Evolutionary conservation across 2,113 vertebrate genomes (phyloP), one percentile per base, ranked within the genome.

Genomic region (Condylura cristata): DNA sequence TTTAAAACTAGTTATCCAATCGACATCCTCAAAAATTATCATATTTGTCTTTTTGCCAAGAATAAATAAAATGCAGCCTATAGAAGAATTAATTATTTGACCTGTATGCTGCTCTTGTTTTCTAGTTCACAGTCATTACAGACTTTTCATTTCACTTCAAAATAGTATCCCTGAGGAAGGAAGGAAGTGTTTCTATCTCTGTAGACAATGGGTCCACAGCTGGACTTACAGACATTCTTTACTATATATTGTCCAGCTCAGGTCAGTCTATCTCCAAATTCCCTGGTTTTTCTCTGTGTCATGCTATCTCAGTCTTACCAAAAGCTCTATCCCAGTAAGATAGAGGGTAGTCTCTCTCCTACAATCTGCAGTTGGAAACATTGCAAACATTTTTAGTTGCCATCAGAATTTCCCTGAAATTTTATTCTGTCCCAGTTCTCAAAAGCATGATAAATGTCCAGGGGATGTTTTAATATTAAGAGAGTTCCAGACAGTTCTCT

Each of bases 141-240:
- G 70, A 72, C 58, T 81, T 94, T 41, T 86, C 46, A 44, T 88
- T 88, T 94, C 87, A 93, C 83, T 95, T 83, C 79, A 37, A 60
- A 75, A 80, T 74, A 65, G 53, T 37, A 24, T 83, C 39, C 32
- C 28, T 28, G 71, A 76, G 66, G 72, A 87, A 91, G 80, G 63
- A 92, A 90, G 56, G 71, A 93, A 91, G 28, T 3, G 1, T 74
- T 93, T 96, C 51, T 91, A 12, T 89, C 82, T 86, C 72, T 70
- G 51, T 30, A 90, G 86, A 89, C 58, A 78, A 32, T 70, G 63
- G 22, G 16, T 34, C 66, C 53, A 58, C 65, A 46, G 32, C 65
- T 26, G 44, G 58, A 46, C 79, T 63, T 12, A 53, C 9, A 13
- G 32, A 7, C 83, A 44, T 81, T 95, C 70, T 66, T 60, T 58